phyloP scores from a whole-genome alignment of 1,140 invertebrate species.

The Leptoteleia sp. region DNA sequence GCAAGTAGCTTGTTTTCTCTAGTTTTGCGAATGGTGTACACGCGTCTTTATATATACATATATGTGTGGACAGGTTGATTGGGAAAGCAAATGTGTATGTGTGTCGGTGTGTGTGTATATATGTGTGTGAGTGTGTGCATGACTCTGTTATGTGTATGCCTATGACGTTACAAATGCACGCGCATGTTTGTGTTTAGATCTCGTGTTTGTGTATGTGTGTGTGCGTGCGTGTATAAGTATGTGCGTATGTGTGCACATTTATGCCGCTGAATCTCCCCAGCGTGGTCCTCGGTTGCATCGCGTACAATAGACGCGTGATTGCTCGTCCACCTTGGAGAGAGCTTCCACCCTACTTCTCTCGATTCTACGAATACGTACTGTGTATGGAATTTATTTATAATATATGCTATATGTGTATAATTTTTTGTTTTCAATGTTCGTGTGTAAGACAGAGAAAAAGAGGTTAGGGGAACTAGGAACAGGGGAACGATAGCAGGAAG shows the following conservation, averaged over 20 bases:
- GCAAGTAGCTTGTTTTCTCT: slow-evolving; percentile 74
- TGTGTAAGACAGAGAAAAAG: slow-evolving; percentile 54
- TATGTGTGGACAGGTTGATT: slow-evolving; percentile 19
- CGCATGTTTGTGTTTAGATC: too few species aligned
- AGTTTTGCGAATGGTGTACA: slow-evolving; percentile 41
- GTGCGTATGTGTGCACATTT: slow-evolving; percentile 30
- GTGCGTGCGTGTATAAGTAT: too few species aligned
- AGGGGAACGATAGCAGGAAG: slow-evolving; percentile 56
- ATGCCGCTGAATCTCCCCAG: slow-evolving; percentile 30
- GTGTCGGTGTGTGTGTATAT: too few species aligned
- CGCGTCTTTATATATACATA: slow-evolving; percentile 25
- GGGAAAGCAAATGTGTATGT: too few species aligned
- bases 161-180: too few species aligned
- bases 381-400: slow-evolving; percentile 39
- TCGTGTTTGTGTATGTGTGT: too few species aligned
- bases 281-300: slow-evolving; percentile 14
- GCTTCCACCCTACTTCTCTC: slow-evolving; percentile 28
- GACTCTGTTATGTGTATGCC: too few species aligned
- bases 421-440: slow-evolving; percentile 37
- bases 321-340: slow-evolving; percentile 49
- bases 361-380: slow-evolving; percentile 19
- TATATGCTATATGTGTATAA: slow-evolving; percentile 33
- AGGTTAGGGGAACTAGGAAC: slow-evolving; percentile 44
- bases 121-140: too few species aligned
- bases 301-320: slow-evolving; percentile 30